Evolutionary conservation across 92 coral and sea anemone species (phyloP).

Genomic region (Pocillopora grandis): DNA sequence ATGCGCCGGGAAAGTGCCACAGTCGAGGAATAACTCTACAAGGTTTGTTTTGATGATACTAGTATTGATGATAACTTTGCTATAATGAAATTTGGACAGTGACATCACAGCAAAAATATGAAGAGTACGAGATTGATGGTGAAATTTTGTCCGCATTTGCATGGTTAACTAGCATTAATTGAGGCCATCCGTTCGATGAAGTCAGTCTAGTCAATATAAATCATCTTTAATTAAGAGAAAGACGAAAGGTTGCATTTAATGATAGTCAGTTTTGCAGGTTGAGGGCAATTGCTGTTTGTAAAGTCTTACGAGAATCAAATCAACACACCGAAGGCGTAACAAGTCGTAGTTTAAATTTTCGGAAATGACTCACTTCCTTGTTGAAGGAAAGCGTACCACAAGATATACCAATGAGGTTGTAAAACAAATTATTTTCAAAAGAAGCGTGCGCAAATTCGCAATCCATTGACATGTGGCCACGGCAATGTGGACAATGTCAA

Average conservation of each 20-base stretch:
- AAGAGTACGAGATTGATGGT: not conserved
- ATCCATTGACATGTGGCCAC: not conserved
- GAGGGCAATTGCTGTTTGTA: constrained; percentile 1
- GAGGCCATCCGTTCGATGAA: not conserved
- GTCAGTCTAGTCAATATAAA: not conserved
- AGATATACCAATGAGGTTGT: not conserved
- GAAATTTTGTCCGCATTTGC: not conserved
- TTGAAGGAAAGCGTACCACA: constrained; percentile 10
- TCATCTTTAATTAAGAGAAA: not conserved
- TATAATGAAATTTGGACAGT: not conserved
- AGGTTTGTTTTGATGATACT: not conserved
- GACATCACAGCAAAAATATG: constrained; percentile 1
- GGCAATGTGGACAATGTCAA: constrained; percentile 26
- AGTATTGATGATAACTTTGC: not conserved
- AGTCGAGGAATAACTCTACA: not conserved
- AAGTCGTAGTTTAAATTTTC: constrained; percentile 16
- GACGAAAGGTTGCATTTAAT: constrained; percentile 1
- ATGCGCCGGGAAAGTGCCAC: not conserved
- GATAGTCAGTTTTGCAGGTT: constrained; percentile 35
- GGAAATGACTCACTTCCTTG: constrained; percentile 38
- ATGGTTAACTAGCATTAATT: not conserved
- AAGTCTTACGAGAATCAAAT: constrained; percentile 6
- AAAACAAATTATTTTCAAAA: not conserved
- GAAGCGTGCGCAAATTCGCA: constrained; percentile 3
- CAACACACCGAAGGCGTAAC: constrained; percentile 3